Evolutionary conservation across 2,113 vertebrate genomes (phyloP), one percentile per base, ranked within the genome.

Genomic region (Cinclus mexicanus): DNA sequence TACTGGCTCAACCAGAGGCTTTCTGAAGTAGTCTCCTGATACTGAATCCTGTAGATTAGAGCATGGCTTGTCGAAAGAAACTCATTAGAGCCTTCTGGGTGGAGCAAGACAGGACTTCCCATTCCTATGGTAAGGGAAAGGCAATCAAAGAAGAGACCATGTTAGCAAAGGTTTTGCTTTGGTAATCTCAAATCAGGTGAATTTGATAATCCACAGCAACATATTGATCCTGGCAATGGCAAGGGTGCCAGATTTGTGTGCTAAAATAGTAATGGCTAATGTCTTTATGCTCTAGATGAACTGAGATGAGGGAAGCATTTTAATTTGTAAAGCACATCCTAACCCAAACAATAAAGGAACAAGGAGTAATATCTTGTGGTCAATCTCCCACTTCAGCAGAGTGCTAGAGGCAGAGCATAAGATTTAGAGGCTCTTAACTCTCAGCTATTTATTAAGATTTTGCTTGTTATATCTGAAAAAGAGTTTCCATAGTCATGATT

Each of bases 81-180:
- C 11, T 10, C 41, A 59, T 26, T 24, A 64, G 41, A 22, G 22
- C 11, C 23, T 55, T 64, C 33, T 52, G 26, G 15, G 23, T 44
- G 65, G 19, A 83, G 12, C 10, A 61, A 57, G 22, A 24, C 31
- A 90, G 28, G 29, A 31, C 26, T 52, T 79, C 11, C 17, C 20
- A 25, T 53, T 71, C 68, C 69, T 31, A 12, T 37, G 79, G 37
- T 20, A 26, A 57, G 21, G 18, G 33, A 89, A 79, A 82, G 31
- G 28, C 20, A 60, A 12, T 29, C 0, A 1, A 50, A 49, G 49
- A 87, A 68, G 37, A 57, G 26, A 50, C 37, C 5, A 3, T 2
- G 1, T 7, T 50, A 16, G 23, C 39, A 37, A 39, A 3, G 0
- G 17, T 44, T 81, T 67, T 1, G 4, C 21, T 61, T 81, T 1